phyloP scores from a whole-genome alignment of 2,888 invertebrate genomes.

The Ornithoptera priamus region DNA sequence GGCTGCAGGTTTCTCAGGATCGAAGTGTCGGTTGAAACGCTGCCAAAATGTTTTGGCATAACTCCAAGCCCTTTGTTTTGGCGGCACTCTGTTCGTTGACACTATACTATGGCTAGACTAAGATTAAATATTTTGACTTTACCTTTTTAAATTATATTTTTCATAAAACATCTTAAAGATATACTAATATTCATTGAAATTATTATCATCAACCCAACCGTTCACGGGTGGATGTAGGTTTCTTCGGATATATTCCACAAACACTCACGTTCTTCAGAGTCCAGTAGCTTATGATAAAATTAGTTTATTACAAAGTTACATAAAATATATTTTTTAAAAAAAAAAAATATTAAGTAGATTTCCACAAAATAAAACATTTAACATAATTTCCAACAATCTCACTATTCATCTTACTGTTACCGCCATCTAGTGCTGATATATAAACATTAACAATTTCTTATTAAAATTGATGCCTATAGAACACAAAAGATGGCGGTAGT shows the following conservation, averaged over 20 bases:
- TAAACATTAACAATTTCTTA: background rate
- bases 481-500: background rate
- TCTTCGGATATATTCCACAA: background rate
- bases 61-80: slow-evolving; percentile 5
- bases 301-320: too few relatives aligned
- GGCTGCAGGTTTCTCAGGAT: background rate
- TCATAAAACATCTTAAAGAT: background rate
- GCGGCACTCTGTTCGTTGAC: background rate
- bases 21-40: slow-evolving; percentile 13
- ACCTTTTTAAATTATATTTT: background rate
- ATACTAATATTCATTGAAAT: background rate
- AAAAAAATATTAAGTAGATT: too few relatives aligned
- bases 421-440: background rate
- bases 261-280: too few relatives aligned
- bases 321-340: too few relatives aligned
- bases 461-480: background rate
- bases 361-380: too few relatives aligned
- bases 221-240: background rate
- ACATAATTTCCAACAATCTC: too few relatives aligned
- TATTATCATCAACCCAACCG: background rate
- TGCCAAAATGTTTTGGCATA: slow-evolving; percentile 21
- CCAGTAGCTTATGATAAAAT: too few relatives aligned
- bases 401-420: background rate
- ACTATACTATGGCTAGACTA: background rate
- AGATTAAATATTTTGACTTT: background rate